Evolutionary conservation across 2,888 invertebrate genomes (phyloP), one percentile per base, ranked within the genome.

Genomic region (Acleris literana): DNA sequence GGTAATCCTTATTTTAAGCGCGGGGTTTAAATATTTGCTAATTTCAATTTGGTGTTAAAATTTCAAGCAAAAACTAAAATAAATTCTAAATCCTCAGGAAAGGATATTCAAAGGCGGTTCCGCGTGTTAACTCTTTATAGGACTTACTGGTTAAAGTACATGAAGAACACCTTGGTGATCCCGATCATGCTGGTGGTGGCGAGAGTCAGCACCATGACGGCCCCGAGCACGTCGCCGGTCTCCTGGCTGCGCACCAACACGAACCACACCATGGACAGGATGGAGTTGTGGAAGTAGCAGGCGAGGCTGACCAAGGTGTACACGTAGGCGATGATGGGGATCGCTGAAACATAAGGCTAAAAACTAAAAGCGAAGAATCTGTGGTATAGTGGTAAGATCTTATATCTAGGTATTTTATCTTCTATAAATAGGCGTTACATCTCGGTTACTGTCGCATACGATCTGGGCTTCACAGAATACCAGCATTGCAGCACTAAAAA

Each of bases 241-340:
- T 82, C 69, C 11, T 67, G 68, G 22, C 78, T 77, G 25, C 63
- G 56, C 59, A 75, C 70, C 63, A 83, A 78, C 1, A 82, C 76
- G 70, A 83, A 86, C 85, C 86, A 87, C 1, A 77, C 0, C 70
- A 78, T 77, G 2, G 82, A 85, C 16, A 82, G 43, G 43, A 82
- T 66, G 68, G 81, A 87, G 9, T 76, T 75, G 74, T 86, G 86
- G 65, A 81, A 76, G 64, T 84, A 86, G 4, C 73, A 65, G 0
- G 66, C n/a, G 0, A 70, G 57, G 5, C 73, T 66, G 2, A 69
- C 33, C 1, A 69, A 18, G 0, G 76, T 76, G 2, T 79, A 1
- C 2, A 83, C 17, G 73, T 84, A 84, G 53, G 72, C 76, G 5
- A 74, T 11, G 1, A 71, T 20, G 1, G 86, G 73, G n/a, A 85